phyloP scores from a whole-genome alignment of 2,888 invertebrate genomes.

The Tinea semifulvella region DNA sequence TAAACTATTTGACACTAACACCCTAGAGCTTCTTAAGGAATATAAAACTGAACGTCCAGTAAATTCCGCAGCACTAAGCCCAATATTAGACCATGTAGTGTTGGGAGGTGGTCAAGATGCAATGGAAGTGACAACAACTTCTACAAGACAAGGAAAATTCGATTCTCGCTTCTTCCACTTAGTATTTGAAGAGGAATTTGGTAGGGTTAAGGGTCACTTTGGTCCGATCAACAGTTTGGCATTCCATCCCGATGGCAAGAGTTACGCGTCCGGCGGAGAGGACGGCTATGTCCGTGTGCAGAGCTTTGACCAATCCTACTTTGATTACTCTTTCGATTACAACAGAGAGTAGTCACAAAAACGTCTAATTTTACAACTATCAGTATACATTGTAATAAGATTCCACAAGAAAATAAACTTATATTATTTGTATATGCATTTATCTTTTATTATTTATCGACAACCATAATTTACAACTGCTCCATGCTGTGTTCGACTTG shows the following conservation, averaged over 20 bases:
- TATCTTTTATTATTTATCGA: background rate
- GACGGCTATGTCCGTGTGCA: constrained; percentile 98
- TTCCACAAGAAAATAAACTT: background rate
- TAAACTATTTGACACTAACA: constrained; percentile 91
- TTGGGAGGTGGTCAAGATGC: constrained; percentile 99
- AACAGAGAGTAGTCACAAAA: constrained; percentile 58
- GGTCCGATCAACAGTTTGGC: constrained; percentile 99
- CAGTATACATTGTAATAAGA: constrained; percentile 6
- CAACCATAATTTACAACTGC: too few relatives aligned
- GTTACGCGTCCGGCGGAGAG: constrained; percentile 97
- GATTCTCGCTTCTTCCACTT: constrained; percentile 95
- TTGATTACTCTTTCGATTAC: constrained; percentile 94
- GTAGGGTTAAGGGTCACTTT: constrained; percentile 98
- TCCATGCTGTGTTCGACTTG: too few relatives aligned
- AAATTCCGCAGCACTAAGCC: constrained; percentile 97
- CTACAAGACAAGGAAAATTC: constrained; percentile 94
- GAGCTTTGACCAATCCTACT: constrained; percentile 95
- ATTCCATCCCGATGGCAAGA: constrained; percentile 97
- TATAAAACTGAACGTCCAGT: constrained; percentile 98
- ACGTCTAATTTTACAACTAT: background rate
- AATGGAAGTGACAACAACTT: constrained; percentile 97
- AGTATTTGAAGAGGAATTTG: constrained; percentile 97
- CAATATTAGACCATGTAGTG: constrained; percentile 94
- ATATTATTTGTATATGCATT: background rate
- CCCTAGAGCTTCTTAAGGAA: constrained; percentile 87